Conservation (phyloP, 2,888 invertebrate species). For the Plebejus anna region DNA sequence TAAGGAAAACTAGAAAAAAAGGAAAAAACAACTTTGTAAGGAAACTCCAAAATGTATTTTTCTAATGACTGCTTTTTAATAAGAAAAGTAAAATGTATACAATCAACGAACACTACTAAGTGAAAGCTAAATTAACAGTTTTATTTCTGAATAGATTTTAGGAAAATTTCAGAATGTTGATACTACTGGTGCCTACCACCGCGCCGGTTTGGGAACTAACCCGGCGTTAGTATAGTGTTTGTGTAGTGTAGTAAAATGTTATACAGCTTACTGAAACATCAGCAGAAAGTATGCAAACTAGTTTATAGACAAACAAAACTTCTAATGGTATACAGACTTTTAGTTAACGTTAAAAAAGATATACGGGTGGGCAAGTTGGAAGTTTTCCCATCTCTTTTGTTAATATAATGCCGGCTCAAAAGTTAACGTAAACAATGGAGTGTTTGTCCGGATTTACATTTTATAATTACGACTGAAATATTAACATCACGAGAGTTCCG, state of each 20-base stretch:
- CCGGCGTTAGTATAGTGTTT: no score
- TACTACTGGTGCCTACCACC: no score
- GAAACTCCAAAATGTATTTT: no score
- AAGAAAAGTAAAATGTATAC: no score
- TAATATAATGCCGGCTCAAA: constrained; percentile 36
- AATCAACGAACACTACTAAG: no score
- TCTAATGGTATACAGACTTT: background rate
- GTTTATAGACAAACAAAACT: constrained; percentile 17
- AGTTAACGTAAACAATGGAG: constrained; percentile 33
- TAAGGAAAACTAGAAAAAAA: no score
- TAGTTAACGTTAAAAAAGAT: constrained; percentile 22
- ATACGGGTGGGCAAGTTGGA: constrained; percentile 13
- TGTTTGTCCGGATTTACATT: constrained; percentile 37
- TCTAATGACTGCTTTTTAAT: no score
- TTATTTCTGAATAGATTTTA: no score
- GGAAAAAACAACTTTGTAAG: no score
- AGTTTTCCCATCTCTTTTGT: constrained; percentile 33
- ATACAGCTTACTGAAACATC: background rate
- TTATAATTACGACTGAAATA: constrained; percentile 33
- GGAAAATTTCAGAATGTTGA: no score
- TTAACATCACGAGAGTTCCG: constrained; percentile 1
- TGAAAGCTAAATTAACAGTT: no score
- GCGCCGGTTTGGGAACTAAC: no score
- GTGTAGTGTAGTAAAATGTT: background rate
- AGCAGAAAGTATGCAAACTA: constrained; percentile 6